Evolutionary conservation across 2,888 invertebrate genomes (phyloP).

Genomic region (Brenthis hecate): DNA sequence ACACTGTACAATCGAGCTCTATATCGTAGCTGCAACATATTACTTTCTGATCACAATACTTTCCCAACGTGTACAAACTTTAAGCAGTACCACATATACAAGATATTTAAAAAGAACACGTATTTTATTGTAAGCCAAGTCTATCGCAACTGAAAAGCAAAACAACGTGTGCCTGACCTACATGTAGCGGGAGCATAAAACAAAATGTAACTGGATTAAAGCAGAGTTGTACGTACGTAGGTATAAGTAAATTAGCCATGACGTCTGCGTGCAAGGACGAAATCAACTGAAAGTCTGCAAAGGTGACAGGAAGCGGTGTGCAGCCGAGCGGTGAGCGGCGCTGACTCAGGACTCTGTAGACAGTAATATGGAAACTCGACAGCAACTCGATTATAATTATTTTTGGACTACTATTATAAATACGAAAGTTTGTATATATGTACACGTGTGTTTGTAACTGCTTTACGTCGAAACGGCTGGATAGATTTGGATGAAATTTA

Average conservation of each 20-base stretch:
- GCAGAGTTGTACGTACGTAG: constrained; percentile 38
- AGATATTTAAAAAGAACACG: constrained; percentile 29
- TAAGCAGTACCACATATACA: constrained; percentile 16
- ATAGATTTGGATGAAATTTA: too few relatives aligned
- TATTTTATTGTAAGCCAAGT: constrained; percentile 30
- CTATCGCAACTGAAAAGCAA: constrained; percentile 27
- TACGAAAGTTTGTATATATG: too few relatives aligned
- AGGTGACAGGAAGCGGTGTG: constrained; percentile 78
- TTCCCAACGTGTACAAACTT: constrained; percentile 18
- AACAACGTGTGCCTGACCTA: constrained; percentile 33
- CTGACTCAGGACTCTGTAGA: constrained; percentile 66
- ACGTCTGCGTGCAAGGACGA: constrained; percentile 73
- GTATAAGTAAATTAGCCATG: constrained; percentile 52
- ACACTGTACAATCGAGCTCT: not conserved
- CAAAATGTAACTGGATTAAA: constrained; percentile 40
- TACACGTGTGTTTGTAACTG: too few relatives aligned
- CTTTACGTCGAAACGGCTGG: too few relatives aligned
- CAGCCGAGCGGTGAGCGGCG: constrained; percentile 67
- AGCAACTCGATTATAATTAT: constrained; percentile 27
- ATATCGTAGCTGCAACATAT: constrained; percentile 3
- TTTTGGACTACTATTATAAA: not conserved
- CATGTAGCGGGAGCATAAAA: constrained; percentile 32
- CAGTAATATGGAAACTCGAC: constrained; percentile 55
- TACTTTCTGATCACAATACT: constrained; percentile 21
- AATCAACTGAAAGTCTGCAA: constrained; percentile 77